Evolutionary conservation across 2,888 invertebrate species (phyloP).

Genomic region (Hyposoter didymator): DNA sequence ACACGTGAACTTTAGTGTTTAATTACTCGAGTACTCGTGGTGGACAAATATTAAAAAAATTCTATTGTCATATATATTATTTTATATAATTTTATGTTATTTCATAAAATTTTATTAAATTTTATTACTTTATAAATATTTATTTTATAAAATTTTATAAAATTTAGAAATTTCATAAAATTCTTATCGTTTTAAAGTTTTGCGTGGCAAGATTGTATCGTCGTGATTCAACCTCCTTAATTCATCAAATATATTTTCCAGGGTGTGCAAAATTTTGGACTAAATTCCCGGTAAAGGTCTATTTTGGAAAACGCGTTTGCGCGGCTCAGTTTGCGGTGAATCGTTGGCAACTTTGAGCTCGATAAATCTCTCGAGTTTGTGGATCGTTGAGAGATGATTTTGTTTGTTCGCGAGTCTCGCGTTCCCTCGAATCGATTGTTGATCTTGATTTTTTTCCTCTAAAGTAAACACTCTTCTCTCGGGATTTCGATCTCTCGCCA

Average conservation of each 20-base stretch:
- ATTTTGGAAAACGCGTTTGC: neutral
- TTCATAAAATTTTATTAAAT: no score
- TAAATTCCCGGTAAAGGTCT: neutral
- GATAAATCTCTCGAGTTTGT: conserved; percentile 6
- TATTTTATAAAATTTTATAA: no score
- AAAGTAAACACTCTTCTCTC: conserved; percentile 20
- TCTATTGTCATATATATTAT: no score
- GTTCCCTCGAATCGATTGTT: conserved; percentile 28
- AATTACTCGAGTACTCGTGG: neutral
- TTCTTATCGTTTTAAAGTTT: no score
- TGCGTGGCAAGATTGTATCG: no score
- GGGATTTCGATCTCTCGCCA: conserved; percentile 11
- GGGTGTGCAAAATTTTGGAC: neutral
- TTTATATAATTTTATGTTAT: no score
- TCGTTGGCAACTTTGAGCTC: conserved; percentile 8
- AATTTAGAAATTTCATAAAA: no score
- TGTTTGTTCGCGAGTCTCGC: conserved; percentile 8
- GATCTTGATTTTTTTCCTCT: conserved; percentile 29
- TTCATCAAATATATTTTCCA: neutral
- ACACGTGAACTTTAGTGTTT: neutral
- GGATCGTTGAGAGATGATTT: conserved; percentile 20
- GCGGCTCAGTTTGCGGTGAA: neutral
- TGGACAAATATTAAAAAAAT: no score
- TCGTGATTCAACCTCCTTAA: neutral
- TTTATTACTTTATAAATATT: no score